A percentile compares a stretch with the other conserved stretches of the same genome.
Conservation (phyloP, 1,140 invertebrate species). For the Protaetia brevitarsis region DNA sequence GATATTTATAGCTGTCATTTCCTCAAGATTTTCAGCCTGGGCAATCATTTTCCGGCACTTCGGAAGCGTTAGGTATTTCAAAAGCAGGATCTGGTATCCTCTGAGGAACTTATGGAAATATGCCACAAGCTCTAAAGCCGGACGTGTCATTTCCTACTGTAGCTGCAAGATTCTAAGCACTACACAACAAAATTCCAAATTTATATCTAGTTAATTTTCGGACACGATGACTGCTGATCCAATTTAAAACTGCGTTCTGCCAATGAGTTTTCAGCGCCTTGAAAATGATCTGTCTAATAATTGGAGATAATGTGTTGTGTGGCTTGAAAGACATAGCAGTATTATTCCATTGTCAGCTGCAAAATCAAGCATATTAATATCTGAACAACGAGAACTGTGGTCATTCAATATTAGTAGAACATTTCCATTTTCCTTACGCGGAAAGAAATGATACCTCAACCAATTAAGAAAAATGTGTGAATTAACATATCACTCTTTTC, state of each 20-base stretch:
- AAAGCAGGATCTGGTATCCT: no score
- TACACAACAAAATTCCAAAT: conserved; percentile 1
- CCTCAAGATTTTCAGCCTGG: no score
- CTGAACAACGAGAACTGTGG: background rate
- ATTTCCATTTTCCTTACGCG: conserved; percentile 18
- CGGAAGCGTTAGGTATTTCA: no score
- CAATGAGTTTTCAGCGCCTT: conserved; percentile 33
- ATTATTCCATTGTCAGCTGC: conserved; percentile 34
- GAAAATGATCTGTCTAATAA: conserved; percentile 34
- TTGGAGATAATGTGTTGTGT: conserved; percentile 32
- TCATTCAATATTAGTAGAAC: conserved; percentile 22
- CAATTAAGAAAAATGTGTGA: conserved; percentile 31
- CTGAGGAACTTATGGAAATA: no score
- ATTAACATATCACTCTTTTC: conserved; percentile 30
- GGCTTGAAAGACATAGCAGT: conserved; percentile 33
- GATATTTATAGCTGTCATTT: no score
- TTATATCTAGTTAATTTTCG: conserved; percentile 3
- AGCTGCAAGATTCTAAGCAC: conserved; percentile 1
- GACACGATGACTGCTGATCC: background rate
- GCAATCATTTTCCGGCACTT: no score
- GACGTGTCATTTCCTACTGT: background rate
- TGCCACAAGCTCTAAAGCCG: no score
- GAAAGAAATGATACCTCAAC: conserved; percentile 27
- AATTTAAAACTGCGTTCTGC: conserved; percentile 2
- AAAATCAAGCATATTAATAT: conserved; percentile 33